Conservation (phyloP, 2,113 vertebrate genomes). For the Oryzias javanicus region DNA sequence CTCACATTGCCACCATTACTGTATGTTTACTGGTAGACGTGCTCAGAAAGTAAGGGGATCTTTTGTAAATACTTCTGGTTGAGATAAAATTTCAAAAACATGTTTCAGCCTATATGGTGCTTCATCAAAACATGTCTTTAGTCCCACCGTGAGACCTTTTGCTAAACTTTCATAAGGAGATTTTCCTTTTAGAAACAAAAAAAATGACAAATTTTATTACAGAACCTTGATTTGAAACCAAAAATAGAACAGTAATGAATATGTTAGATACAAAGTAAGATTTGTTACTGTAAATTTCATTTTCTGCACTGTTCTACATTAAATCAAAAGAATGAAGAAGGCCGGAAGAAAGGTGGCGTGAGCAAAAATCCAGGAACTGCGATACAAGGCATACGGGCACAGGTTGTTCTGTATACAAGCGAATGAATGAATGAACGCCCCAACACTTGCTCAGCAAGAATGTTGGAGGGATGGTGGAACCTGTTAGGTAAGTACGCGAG, state of each 20-base stretch:
- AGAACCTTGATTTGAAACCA: too few species aligned
- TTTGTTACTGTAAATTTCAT: too few species aligned
- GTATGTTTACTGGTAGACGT: conserved; percentile 5
- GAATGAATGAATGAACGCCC: conserved; percentile 32
- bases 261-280: too few species aligned
- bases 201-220: too few species aligned
- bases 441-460: conserved; percentile 48
- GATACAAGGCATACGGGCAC: conserved; percentile 1
- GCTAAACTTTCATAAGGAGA: too few species aligned
- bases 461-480: conserved; percentile 31
- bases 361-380: conserved; percentile 6
- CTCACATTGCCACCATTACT: background rate
- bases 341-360: background rate
- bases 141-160: too few species aligned
- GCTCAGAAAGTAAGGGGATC: conserved; percentile 42
- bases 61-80: conserved; percentile 43
- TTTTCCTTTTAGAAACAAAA: too few species aligned
- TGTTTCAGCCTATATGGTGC: conserved; percentile 16
- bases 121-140: conserved; percentile 1
- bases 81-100: conserved; percentile 30
- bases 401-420: conserved; percentile 25
- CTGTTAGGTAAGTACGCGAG: conserved; percentile 27
- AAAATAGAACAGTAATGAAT: too few species aligned
- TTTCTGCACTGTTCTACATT: too few species aligned
- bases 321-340: background rate